Percentiles rank a stretch among this genome's conserved stretches.
phyloP scores from a whole-genome alignment of 2,113 vertebrate species.

The Chlamydotis undulata region DNA sequence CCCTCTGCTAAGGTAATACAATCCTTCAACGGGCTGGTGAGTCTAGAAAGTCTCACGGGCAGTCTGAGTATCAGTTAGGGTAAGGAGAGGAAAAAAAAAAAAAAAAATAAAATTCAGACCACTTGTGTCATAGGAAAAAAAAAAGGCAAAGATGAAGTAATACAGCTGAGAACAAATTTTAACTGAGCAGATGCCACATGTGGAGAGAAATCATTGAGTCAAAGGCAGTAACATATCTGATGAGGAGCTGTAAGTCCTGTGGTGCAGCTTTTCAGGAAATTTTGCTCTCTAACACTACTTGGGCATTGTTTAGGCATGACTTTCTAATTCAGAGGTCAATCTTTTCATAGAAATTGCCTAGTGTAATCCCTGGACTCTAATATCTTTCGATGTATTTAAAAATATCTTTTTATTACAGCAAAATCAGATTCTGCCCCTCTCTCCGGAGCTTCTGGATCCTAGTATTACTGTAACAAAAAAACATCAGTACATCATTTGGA shows the following conservation, averaged over 20 bases:
- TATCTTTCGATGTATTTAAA: not conserved
- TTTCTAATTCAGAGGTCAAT: not conserved
- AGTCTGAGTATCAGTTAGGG: not conserved
- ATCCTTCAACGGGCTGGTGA: not conserved
- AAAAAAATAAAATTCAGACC: not conserved
- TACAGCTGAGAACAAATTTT: not conserved
- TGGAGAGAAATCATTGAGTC: not conserved
- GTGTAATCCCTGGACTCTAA: not conserved
- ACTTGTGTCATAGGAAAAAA: not conserved
- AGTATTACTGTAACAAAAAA: not conserved
- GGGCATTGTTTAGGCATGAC: not conserved
- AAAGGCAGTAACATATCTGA: not conserved
- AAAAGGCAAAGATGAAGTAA: not conserved
- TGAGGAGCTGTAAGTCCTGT: not conserved
- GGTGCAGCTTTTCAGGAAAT: not conserved
- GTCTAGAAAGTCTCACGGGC: not conserved
- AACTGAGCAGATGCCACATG: not conserved
- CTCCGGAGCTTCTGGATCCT: not conserved
- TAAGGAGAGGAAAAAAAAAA: not conserved
- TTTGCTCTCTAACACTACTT: not conserved
- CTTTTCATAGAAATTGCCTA: not conserved
- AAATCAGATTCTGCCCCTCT: not conserved
- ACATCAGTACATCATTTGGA: not conserved
- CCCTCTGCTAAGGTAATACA: not conserved
- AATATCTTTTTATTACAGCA: not conserved